Percentiles rank a stretch among this genome's conserved stretches.
Conservation (phyloP, 23 tunicate genomes). For the Styela plicata region DNA sequence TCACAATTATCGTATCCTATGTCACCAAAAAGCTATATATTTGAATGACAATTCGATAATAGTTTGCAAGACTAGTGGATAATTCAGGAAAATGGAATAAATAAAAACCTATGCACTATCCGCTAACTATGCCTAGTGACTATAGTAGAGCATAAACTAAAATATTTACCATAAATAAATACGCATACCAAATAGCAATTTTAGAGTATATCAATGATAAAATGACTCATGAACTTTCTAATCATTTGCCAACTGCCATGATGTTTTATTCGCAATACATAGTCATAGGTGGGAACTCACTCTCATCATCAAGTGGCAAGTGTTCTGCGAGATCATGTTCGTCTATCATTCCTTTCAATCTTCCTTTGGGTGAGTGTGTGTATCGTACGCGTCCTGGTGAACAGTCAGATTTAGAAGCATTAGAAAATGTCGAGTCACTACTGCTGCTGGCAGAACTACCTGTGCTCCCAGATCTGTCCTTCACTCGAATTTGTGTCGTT, state of each 20-base stretch:
- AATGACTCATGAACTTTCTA: not conserved
- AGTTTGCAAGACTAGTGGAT: too few relatives aligned
- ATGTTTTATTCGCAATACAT: conserved; percentile 30
- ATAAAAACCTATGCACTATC: too few relatives aligned
- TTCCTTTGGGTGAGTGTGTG: conserved; percentile 46
- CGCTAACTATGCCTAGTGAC: too few relatives aligned
- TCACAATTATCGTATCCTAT: too few relatives aligned
- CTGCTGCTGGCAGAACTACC: conserved; percentile 53
- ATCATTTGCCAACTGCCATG: not conserved
- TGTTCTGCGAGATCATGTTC: conserved; percentile 46
- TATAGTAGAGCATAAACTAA: too few relatives aligned
- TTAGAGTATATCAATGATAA: not conserved
- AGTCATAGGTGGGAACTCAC: conserved; percentile 57
- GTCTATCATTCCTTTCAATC: conserved; percentile 37
- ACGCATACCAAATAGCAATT: too few relatives aligned
- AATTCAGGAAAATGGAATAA: too few relatives aligned
- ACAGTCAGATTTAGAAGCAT: conserved; percentile 17
- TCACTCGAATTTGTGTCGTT: not conserved
- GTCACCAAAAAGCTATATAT: too few relatives aligned
- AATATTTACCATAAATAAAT: too few relatives aligned
- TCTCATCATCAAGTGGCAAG: conserved; percentile 52
- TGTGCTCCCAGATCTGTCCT: conserved; percentile 45
- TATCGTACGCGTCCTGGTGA: conserved; percentile 21
- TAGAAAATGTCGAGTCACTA: conserved; percentile 23
- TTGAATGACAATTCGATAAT: too few relatives aligned